Evolutionary conservation across 2,797 vertebrate genomes (phyloP), one percentile per base, ranked within the genome.

Genomic region (Octomys mimax): DNA sequence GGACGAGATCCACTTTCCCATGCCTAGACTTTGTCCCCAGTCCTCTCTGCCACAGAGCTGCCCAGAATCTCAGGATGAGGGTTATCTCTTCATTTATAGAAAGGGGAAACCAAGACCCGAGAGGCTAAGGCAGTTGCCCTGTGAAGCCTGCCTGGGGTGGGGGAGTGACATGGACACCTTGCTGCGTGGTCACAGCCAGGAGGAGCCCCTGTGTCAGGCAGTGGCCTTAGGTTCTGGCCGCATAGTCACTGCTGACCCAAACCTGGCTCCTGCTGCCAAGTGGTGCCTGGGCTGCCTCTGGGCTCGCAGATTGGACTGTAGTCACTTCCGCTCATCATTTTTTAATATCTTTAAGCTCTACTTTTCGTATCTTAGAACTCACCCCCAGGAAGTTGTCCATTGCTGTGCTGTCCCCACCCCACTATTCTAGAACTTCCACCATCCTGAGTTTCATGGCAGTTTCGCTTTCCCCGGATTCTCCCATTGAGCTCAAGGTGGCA

Each of bases 91-190:
- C 4, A 87, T 64, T 87, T 70, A 81, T 16, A 88, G 78, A 77
- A 57, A 36, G 80, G 49, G 8, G 68, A 49, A 77, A 14, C 6
- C 0, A n/a, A 64, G 24, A 46, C 46, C 19, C n/a, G 1, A 49
- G 73, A 31, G 26, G 54, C 31, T n/a, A 3, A 31, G 70, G 39
- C 12, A 46, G 42, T 18, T 6, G 64, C 73, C 28, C 28, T 19
- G 2, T 14, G 54, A 31, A 18, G 11, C 21, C 4, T 2, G 7
- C 28, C 36, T 24, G 4, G 39, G n/a, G 2, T 24, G 5, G 73
- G 18, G 21, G 39, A 46, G 71, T 10, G 42, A n/a, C 0, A 0
- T 49, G 54, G 24, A 19, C 3, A 0, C 54, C 21, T 75, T 8
- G 22, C 59, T 39, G 0, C 2, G 26, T 11, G 10, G 42, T 28